Base-by-base conservation (phyloP, 2,888 invertebrate genomes). In the Caenorhabditis wallacei region DNA sequence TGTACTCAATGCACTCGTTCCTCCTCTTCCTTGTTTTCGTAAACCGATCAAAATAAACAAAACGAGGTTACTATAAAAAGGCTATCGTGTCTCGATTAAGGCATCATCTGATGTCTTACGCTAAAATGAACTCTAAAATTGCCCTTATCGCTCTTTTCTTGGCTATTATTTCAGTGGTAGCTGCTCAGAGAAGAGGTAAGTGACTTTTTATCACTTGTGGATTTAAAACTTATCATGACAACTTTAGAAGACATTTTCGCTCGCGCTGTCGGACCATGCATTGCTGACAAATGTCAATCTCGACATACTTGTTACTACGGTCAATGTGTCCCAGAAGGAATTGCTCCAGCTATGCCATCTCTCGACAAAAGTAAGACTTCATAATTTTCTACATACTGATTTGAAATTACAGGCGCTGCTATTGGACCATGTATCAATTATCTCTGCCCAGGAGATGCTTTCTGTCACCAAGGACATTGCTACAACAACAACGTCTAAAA, bases 181-280 rank as follows among this genome's bases (percentile, higher is more conserved):
- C 30, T 20, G 69, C 78, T 69, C 78, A 78, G 37, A 69, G 56
- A 46, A 78, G 37, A 22, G 78, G 78, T 69, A 20, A 75, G 57
- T 57, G 8, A 8, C 8, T 30, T 37, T 8, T 43, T 24, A n/a
- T 22, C 30, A 18, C n/a, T 13, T 46, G 18, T 24, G 26, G 22
- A 0, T n/a, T 24, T 46, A 0, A 26, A 48, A 64, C 30, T 5
- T 30, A 30, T 30, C 30, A 3, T 30, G 40, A 2, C 40, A 18
- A 2, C 79, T 80, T 37, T 51, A 82, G 80, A 85, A 48, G 82
- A 75, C 30, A 84, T 87, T n/a, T 87, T 87, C 68, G 64, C 81
- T 37, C 59, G 76, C 8, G 88, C 88, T 20, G 84, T 85, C 10
- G 88, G 88, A 59, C 88, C 88, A 46, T 88, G 88, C 61, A 85